A percentile compares a stretch with the other conserved stretches of the same genome.
phyloP scores from a whole-genome alignment of 2,113 vertebrate species.

The Sminthopsis crassicaudata region DNA sequence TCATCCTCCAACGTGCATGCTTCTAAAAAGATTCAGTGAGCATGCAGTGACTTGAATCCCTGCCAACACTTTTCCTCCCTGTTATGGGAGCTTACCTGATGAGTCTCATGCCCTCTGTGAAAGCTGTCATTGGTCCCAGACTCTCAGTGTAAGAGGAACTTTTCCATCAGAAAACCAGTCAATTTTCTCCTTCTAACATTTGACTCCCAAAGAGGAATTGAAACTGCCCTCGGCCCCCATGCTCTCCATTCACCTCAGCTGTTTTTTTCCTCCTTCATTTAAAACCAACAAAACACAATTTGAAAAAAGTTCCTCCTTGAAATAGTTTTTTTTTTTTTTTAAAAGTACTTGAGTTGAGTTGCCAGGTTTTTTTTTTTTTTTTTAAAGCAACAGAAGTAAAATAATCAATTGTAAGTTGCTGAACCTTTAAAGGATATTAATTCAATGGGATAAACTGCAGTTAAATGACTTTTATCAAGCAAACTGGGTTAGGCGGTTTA shows the following conservation, averaged over 20 bases:
- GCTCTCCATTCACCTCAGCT: constrained; percentile 42
- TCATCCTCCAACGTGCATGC: background rate
- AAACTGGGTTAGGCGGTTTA: constrained; percentile 90
- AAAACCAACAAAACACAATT: constrained; percentile 64
- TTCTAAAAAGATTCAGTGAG: constrained; percentile 40
- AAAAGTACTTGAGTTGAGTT: background rate
- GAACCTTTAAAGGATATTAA: constrained; percentile 86
- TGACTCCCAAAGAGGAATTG: constrained; percentile 27
- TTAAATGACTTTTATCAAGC: constrained; percentile 86
- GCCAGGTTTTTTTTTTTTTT: background rate
- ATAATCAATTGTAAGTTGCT: constrained; percentile 76
- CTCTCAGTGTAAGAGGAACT: background rate
- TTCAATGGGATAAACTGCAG: constrained; percentile 85
- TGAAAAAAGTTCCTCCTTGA: constrained; percentile 45
- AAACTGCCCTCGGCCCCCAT: background rate
- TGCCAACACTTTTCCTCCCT: background rate
- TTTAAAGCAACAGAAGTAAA: constrained; percentile 68
- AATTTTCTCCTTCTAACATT: constrained; percentile 42
- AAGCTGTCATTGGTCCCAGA: background rate
- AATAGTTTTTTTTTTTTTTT: background rate
- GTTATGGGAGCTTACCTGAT: background rate
- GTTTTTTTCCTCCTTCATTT: constrained; percentile 38
- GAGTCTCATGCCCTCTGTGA: constrained; percentile 26
- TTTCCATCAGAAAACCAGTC: constrained; percentile 21
- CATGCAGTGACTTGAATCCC: constrained; percentile 46